Base-by-base conservation (phyloP, 2,888 invertebrate genomes). In the Formica aserva region DNA sequence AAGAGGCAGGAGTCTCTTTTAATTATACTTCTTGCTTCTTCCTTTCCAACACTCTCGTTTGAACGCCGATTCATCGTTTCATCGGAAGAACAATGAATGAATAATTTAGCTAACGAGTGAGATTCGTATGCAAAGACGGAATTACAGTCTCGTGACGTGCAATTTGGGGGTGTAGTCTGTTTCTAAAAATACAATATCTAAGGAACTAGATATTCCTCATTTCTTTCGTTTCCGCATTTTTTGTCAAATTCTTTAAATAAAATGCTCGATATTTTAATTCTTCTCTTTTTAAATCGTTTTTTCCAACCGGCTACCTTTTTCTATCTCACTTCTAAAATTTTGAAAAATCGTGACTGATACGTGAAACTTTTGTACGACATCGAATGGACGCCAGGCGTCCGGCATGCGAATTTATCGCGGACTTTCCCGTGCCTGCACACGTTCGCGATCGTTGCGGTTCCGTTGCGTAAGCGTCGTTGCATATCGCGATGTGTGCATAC, bases 51-150 rank as follows among this genome's bases (percentile, higher is more conserved):
- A 52, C 52, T 76, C 71, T 63, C 48, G 74, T 35, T 57, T 18
- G 48, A 69, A 63, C 41, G 67, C 18, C 41, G 71, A 74, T 82
- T 45, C 22, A 74, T 67, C 52, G 72, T 66, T 66, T 77, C 82
- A 63, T 78, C 48, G 84, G 63, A 62, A 35, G 83, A 84, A 87
- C 86, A 86, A 84, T 86, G 85, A 84, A 85, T 77, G 83, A 86
- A 84, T 84, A 85, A 85, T 85, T 83, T 86, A 80, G 60, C 45
- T 77, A 85, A 85, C 78, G 83, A 76, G 48, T 48, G 35, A 66
- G 35, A 66, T 60, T 66, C 41, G 75, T 81, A 65, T 66, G 76
- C 57, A 76, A 60, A 71, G 71, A 32, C 18, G 45, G 60, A 18
- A 71, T 29, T 69, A 32, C 11, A 15, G n/a, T 48, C 57, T 26